Evolutionary conservation across 2,888 invertebrate species (phyloP), one percentile per base, ranked within the genome.

Genomic region (Lasioglossum malachurum): DNA sequence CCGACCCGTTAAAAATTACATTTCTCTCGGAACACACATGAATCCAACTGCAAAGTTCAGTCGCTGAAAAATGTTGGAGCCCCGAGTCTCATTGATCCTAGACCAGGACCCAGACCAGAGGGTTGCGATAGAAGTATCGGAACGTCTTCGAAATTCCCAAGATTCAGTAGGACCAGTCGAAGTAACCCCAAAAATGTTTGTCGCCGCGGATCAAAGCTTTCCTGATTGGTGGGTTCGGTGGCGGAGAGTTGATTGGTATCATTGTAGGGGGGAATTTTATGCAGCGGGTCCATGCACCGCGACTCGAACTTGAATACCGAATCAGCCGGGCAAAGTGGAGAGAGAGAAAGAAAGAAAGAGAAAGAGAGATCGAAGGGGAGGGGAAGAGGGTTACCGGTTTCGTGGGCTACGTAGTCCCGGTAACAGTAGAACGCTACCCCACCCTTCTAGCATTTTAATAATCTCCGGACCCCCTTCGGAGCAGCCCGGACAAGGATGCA

Each of bases 241-340:
- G 90, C 88, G 87, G 90, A 87, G 87, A 87, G 91, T 92, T 93
- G 94, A 94, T 94, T 93, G 94, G 93, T 91, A 94, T 94, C 93
- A 93, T 94, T 93, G 93, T 93, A 92, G 90, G 92, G 76, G 92
- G 92, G 90, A 87, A 92, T 92, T 93, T 94, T 92, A 93, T 93
- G 92, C 89, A 93, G 90, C 92, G 92, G 92, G 91, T 38, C 46
- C 92, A 86, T 91, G 91, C 91, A 92, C 88, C 88, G 90, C 90
- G 88, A 83, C 88, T 87, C 87, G 88, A 92, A 92, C 92, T 91
- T 87, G 91, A 88, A 91, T 89, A 87, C 92, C 90, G 90, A 90
- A 92, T 90, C 91, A 91, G 91, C 84, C 83, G 69, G 85, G 75
- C 67, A 64, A 85, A 82, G 69, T 38, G 23, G 19, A 19, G 10